Percentiles rank a stretch among this genome's conserved stretches.
Conservation (phyloP, 1,140 invertebrate genomes). For the Pectinophora gossypiella region DNA sequence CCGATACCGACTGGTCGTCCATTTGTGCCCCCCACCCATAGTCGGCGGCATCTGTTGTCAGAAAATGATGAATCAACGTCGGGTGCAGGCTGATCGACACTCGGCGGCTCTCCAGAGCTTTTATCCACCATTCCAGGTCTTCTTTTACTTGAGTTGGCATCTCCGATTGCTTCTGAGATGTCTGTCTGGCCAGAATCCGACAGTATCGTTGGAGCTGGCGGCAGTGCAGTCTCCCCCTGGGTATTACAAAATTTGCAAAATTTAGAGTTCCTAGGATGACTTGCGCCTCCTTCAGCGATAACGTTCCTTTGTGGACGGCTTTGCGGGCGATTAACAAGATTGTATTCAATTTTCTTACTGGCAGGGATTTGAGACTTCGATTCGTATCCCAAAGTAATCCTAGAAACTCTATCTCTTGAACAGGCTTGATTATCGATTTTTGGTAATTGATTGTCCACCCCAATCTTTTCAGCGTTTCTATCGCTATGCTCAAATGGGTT, state of each 20-base stretch:
- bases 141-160: not conserved
- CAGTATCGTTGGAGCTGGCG: conserved; percentile 13
- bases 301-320: not conserved
- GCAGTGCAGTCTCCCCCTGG: conserved; percentile 52
- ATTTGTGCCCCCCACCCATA: not conserved
- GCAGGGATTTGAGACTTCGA: conserved; percentile 23
- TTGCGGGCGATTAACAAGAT: not conserved
- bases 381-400: conserved; percentile 41
- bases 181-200: conserved; percentile 9
- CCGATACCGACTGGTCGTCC: not conserved
- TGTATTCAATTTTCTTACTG: not conserved
- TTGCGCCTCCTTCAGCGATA: not conserved
- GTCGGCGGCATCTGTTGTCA: not conserved
- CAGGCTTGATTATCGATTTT: conserved; percentile 35
- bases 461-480: conserved; percentile 15
- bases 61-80: not conserved
- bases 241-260: conserved; percentile 56
- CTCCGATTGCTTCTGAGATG: not conserved
- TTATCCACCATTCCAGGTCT: not conserved
- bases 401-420: conserved; percentile 32
- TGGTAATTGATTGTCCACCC: conserved; percentile 37
- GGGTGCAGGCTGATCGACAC: not conserved
- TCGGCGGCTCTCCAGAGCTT: not conserved
- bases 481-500: not conserved
- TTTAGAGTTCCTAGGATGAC: not conserved